Evolutionary conservation across 37 sponge, comb jelly and placozoan genomes (phyloP), one percentile per base, ranked within the genome.

Genomic region (Geodia barretti): DNA sequence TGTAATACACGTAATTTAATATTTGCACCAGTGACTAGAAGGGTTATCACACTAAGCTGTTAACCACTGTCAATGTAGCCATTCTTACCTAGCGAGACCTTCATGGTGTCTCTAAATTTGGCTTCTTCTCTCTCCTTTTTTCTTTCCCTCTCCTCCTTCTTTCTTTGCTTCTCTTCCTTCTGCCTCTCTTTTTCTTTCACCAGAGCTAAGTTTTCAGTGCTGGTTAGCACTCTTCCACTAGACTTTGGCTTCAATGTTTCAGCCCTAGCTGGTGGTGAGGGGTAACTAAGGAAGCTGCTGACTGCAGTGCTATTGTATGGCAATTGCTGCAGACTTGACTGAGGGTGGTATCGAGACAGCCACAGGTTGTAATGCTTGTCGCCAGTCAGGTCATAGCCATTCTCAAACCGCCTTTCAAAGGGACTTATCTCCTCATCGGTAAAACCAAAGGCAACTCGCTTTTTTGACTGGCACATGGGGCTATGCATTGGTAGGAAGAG

Each of bases 161-260:
- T 37, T 73, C 26, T 43, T 58, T 73, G 11, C 75, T 25, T 39
- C 29, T 73, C 59, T n/a, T 24, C 23, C 21, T 73, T 73, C 75
- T 11, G 9, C 23, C 9, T 11, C 23, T 67, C 68, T 67, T 67
- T 67, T 23, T 67, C 68, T 23, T 67, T 67, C 26, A 67, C 9
- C 31, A 67, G 26, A 29, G 26, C 31, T 11, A 67, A 28, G 26
- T 67, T 67, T 67, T 67, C 68, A 67, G 31, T 67, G 23, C 68
- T 67, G 23, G 68, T 67, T 28, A 67, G 23, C 23, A 67, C 68
- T 26, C 68, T 67, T 9, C 68, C 68, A 67, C 68, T n/a, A 29
- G 68, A 67, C 26, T 67, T 67, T 19, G 31, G 68, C 68, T 67
- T 11, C 25, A 9, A 28, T 14, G 60, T 58, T 21, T 11, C 17